Evolutionary conservation across 2,888 invertebrate genomes (phyloP), one percentile per base, ranked within the genome.

Genomic region (Habroteleia sp.): DNA sequence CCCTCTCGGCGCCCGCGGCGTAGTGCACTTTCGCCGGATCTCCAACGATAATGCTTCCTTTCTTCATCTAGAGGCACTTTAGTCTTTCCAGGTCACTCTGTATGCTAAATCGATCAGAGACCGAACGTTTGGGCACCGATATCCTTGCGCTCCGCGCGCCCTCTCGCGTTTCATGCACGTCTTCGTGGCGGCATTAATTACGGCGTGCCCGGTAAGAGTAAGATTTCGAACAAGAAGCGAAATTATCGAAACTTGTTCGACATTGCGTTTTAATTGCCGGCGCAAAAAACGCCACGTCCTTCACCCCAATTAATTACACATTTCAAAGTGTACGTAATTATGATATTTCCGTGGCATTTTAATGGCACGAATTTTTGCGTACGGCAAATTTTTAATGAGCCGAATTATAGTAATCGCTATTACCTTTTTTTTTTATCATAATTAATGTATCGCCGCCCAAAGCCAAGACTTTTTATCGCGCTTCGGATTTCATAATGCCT

Each of bases 71-170:
- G 76, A 66, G 65, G 62, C 50, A 71, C 76, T 74, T 63, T 42
- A 60, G 54, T 54, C 58, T 78, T 79, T 80, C 68, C 77, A 66
- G 77, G 77, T 78, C 77, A 76, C 66, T 77, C 72, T 71, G 72
- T 76, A 77, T 72, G 78, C 77, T 71, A 74, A 76, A 73, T 69
- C 74, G 69, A 74, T 74, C 63, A 74, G 42, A 33, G 54, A 50
- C 48, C 46, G 63, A 71, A 41, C 63, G 41, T 71, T 71, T 71
- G 56, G 71, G 63, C 54, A 33, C 48, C 71, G 54, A 20, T 33
- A 58, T 25, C 62, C 42, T 25, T 7, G 3, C 13, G 16, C 33
- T 10, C 25, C 11, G 6, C n/a, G 27, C 14, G 20, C 20, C 16
- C 25, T 20, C 25, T 31, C 54, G 29, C 54, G 54, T 29, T 48